A percentile compares a stretch with the other conserved stretches of the same genome.
These are phyloP conservation scores for Drosophila incognita DNA, from an alignment of 2,888 invertebrate genomes.

Conservation along the genomic window DNA sequence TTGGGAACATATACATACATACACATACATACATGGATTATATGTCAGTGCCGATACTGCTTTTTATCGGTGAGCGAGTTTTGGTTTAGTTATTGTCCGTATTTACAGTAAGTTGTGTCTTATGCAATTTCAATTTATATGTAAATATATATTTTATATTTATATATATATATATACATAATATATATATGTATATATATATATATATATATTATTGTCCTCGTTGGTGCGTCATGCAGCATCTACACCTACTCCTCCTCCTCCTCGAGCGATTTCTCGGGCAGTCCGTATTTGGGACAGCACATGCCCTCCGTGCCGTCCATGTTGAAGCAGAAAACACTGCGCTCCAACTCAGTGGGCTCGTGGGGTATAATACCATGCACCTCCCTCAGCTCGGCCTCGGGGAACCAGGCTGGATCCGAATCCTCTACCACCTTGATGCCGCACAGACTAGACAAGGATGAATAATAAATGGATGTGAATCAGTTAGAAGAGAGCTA, in stretches of 20 bases:
- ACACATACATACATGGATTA: constrained; percentile 11
- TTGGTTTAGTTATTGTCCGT: constrained; percentile 60
- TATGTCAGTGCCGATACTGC: constrained; percentile 37
- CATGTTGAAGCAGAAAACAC: constrained; percentile 93
- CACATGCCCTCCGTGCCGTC: constrained; percentile 94
- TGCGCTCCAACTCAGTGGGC: constrained; percentile 91
- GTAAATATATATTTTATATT: too few species aligned
- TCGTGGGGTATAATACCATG: constrained; percentile 94
- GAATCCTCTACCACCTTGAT: constrained; percentile 93
- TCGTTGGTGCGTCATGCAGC: not conserved
- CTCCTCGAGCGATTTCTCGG: constrained; percentile 84
- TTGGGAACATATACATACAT: constrained; percentile 56
- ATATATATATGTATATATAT: not conserved
- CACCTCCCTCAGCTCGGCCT: constrained; percentile 94
- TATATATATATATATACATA: too few species aligned
- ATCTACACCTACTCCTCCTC: constrained; percentile 79
- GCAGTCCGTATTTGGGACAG: constrained; percentile 88
- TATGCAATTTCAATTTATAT: constrained; percentile 7
- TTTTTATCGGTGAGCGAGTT: constrained; percentile 41
- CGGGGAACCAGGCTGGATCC: constrained; percentile 96
- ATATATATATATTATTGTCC: constrained; percentile 40
- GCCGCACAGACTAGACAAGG: constrained; percentile 89
- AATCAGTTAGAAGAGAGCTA: not conserved
- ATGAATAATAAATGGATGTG: not conserved
- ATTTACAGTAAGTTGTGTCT: constrained; percentile 64